Evolutionary conservation across 2,888 invertebrate species (phyloP).

Genomic region (Pilophorus perplexus): DNA sequence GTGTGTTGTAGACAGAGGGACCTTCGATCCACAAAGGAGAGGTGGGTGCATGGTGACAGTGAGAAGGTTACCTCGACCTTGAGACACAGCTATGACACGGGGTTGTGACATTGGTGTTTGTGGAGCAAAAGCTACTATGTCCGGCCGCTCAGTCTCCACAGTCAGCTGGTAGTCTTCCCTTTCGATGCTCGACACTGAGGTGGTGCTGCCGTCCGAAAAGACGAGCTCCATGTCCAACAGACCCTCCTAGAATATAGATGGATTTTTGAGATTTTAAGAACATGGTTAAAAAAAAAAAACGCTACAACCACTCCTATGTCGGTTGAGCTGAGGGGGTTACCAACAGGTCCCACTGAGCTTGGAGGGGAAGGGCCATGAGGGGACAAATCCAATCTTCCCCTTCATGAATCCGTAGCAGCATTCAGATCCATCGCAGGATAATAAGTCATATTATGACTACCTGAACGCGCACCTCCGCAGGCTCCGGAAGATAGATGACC

Average conservation of each 20-base stretch:
- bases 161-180: conserved; percentile 82
- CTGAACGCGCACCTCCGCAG: no score
- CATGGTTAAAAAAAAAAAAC: no score
- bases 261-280: not conserved
- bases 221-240: conserved; percentile 87
- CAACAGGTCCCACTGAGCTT: no score
- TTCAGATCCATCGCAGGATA: no score
- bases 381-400: no score
- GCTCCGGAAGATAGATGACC: no score
- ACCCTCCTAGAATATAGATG: conserved; percentile 67
- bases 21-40: conserved; percentile 44
- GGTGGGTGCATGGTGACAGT: conserved; percentile 46
- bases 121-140: conserved; percentile 88
- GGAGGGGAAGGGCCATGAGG: no score
- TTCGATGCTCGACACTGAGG: conserved; percentile 79
- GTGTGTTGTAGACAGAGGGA: conserved; percentile 44
- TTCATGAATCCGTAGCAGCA: no score
- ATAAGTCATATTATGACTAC: no score
- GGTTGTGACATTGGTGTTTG: conserved; percentile 88
- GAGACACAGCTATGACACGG: conserved; percentile 91
- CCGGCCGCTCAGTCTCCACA: conserved; percentile 85
- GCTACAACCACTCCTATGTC: no score
- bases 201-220: conserved; percentile 85
- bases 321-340: no score
- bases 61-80: conserved; percentile 77